These are phyloP conservation scores for Austrofundulus limnaeus DNA, from an alignment of 2,113 vertebrate genomes.

Conservation along the genomic window DNA sequence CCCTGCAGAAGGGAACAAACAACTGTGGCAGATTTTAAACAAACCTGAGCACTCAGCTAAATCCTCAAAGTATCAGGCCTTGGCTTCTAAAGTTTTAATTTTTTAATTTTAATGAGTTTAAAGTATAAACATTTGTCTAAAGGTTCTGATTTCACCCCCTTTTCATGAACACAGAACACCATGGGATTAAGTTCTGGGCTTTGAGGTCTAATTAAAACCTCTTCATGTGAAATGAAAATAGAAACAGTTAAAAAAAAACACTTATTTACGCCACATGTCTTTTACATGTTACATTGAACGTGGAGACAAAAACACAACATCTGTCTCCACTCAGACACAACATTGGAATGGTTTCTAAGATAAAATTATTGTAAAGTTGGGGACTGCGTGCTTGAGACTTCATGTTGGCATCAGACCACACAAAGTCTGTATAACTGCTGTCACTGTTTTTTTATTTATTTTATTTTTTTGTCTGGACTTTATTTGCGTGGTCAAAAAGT, in stretches of 20 bases:
- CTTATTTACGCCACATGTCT: constrained; percentile 10
- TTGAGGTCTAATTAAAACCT: constrained; percentile 1
- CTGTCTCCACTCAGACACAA: constrained; percentile 34
- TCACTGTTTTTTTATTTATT: no score
- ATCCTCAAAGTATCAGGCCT: background rate
- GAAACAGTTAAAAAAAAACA: background rate
- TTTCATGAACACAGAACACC: background rate
- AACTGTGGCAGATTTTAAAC: no score
- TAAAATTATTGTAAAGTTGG: constrained; percentile 18
- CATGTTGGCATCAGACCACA: constrained; percentile 12
- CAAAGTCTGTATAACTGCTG: background rate
- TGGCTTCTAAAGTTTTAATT: no score
- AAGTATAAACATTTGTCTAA: background rate
- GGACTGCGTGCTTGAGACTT: background rate
- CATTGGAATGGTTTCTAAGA: constrained; percentile 8
- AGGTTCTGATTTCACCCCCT: background rate
- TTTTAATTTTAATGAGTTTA: no score
- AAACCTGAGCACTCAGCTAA: background rate
- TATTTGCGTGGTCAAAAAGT: constrained; percentile 14
- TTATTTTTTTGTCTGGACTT: constrained; percentile 1
- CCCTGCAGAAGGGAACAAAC: no score
- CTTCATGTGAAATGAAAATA: constrained; percentile 5
- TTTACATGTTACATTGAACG: constrained; percentile 12
- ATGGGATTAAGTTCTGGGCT: background rate
- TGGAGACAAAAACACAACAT: constrained; percentile 31